These are phyloP conservation scores for Neoascia interrupta DNA, from an alignment of 2,888 invertebrate genomes.

Conservation along the genomic window DNA sequence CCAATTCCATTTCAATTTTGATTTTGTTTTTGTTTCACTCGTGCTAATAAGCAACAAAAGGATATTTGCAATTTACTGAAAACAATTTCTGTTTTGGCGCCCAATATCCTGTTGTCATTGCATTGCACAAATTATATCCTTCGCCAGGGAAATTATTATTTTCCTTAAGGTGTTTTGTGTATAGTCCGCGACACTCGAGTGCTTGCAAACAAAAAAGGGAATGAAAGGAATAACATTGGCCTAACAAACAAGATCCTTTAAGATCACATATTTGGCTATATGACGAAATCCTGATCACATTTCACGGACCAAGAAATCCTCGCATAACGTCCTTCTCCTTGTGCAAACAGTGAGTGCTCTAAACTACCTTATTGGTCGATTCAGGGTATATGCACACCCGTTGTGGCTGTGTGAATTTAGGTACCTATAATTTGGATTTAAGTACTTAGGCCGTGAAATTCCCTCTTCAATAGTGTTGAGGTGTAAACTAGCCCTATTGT, in stretches of 20 bases:
- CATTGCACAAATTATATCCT: conserved; percentile 63
- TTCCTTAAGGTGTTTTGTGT: conserved; percentile 59
- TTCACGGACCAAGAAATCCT: conserved; percentile 42
- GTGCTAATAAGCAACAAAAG: conserved; percentile 55
- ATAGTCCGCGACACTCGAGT: conserved; percentile 1
- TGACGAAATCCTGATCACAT: conserved; percentile 54
- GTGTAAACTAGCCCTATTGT: conserved; percentile 52
- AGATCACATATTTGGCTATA: conserved; percentile 13
- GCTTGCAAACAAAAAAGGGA: neutral
- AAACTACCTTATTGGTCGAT: conserved; percentile 55
- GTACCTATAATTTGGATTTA: conserved; percentile 62
- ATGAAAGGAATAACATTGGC: neutral
- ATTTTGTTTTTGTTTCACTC: conserved; percentile 5
- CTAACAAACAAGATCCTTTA: conserved; percentile 33
- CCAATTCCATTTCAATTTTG: conserved; percentile 34
- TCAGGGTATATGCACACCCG: too few relatives aligned
- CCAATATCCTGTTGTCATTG: conserved; percentile 63
- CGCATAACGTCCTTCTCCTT: neutral
- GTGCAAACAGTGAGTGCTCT: conserved; percentile 23
- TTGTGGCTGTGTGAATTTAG: conserved; percentile 47
- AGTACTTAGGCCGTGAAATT: conserved; percentile 52
- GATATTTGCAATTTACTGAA: conserved; percentile 60
- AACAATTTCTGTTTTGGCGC: conserved; percentile 46
- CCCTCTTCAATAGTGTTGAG: conserved; percentile 14
- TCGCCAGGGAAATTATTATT: conserved; percentile 61